Conservation (phyloP, 2,888 invertebrate genomes). For the Morpho achilles region DNA sequence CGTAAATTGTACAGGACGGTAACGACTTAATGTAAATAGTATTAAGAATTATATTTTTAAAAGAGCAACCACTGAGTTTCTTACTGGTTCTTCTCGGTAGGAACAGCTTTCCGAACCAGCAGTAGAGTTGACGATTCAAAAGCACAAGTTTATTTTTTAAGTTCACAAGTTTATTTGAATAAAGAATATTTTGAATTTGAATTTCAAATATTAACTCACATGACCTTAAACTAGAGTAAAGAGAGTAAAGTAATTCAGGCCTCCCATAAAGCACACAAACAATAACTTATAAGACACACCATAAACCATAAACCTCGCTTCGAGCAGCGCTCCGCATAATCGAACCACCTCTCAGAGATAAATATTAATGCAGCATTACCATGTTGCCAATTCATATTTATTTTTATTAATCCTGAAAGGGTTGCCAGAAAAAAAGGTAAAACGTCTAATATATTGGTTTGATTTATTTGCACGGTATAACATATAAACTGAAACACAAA, state of each 20-base stretch:
- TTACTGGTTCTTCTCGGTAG: too few relatives aligned
- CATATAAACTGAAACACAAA: not conserved
- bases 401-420: slow-evolving; percentile 21
- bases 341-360: slow-evolving; percentile 32
- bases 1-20: too few relatives aligned
- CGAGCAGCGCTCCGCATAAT: slow-evolving; percentile 24
- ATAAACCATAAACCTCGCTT: slow-evolving; percentile 8
- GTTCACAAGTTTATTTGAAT: too few relatives aligned
- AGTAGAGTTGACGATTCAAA: too few relatives aligned
- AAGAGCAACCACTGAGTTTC: too few relatives aligned
- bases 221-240: slow-evolving; percentile 3
- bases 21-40: too few relatives aligned
- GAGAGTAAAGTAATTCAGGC: slow-evolving; percentile 15
- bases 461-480: slow-evolving; percentile 3
- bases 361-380: slow-evolving; percentile 40
- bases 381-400: slow-evolving; percentile 28
- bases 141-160: too few relatives aligned
- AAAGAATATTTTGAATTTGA: too few relatives aligned
- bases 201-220: not conserved
- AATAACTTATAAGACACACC: slow-evolving; percentile 29
- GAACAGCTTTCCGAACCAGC: too few relatives aligned
- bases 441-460: slow-evolving; percentile 1
- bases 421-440: slow-evolving; percentile 14
- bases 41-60: too few relatives aligned
- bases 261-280: slow-evolving; percentile 24